phyloP scores from a whole-genome alignment of 2,797 vertebrate species.

The Coreius guichenoti region DNA sequence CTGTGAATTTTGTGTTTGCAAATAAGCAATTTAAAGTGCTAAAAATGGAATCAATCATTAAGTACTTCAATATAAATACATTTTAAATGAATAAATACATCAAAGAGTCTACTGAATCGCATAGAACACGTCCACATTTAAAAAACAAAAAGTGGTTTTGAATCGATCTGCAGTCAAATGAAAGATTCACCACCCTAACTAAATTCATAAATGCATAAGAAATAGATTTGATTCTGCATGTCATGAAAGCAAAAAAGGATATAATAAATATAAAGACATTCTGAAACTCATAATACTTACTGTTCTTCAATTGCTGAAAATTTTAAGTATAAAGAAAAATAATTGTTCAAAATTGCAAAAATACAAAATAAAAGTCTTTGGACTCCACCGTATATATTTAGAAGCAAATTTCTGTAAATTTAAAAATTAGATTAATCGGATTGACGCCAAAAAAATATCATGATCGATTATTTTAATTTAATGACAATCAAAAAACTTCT shows the following conservation, averaged over 20 bases:
- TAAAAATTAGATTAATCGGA: background rate
- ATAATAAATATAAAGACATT: background rate
- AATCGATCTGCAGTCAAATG: background rate
- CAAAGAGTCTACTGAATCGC: background rate
- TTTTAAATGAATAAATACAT: too few species aligned
- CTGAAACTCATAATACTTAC: background rate
- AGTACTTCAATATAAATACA: background rate
- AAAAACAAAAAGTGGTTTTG: background rate
- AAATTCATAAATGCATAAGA: background rate
- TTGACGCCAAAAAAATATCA: background rate
- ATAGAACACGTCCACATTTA: too few species aligned
- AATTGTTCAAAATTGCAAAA: background rate
- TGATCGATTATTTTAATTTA: background rate
- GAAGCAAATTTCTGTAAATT: background rate
- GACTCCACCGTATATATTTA: background rate
- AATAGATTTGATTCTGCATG: background rate
- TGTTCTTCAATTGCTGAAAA: background rate
- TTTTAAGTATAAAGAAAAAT: background rate
- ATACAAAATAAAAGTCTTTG: too few species aligned
- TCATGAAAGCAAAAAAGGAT: background rate
- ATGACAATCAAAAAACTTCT: background rate
- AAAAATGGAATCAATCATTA: background rate
- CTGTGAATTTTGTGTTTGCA: background rate
- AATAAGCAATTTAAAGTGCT: background rate
- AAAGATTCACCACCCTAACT: background rate